These are phyloP conservation scores for Neocrepidodera transversa DNA, from an alignment of 2,888 invertebrate species.

Conservation along the genomic window DNA sequence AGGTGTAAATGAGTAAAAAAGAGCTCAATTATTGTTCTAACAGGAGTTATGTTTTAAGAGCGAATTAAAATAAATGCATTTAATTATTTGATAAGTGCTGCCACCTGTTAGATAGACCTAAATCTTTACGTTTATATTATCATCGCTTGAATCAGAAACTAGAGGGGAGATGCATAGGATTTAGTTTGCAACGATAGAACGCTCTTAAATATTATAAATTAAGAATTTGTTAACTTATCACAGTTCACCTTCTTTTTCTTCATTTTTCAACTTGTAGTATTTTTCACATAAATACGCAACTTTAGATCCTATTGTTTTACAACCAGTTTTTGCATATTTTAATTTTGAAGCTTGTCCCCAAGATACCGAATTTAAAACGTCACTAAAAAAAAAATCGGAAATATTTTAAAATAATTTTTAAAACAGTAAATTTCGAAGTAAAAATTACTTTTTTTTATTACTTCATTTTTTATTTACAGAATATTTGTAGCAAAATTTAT, in stretches of 20 bases:
- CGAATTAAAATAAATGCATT: no score
- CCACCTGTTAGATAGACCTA: no score
- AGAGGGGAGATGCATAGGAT: background rate
- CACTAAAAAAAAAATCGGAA: slow-evolving; percentile 63
- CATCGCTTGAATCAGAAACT: background rate
- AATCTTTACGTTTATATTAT: no score
- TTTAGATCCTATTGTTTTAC: slow-evolving; percentile 86
- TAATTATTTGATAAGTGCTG: no score
- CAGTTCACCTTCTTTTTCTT: slow-evolving; percentile 13
- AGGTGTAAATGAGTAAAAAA: no score
- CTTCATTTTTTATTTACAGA: background rate
- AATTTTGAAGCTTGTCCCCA: slow-evolving; percentile 77
- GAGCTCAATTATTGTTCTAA: no score
- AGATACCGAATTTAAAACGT: slow-evolving; percentile 70
- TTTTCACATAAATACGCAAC: slow-evolving; percentile 60
- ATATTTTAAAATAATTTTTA: no score
- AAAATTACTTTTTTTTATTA: no score
- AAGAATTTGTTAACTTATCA: background rate
- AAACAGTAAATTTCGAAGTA: no score
- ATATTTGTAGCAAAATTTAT: no score
- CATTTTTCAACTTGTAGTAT: slow-evolving; percentile 14
- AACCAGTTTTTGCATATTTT: slow-evolving; percentile 85
- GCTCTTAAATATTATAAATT: background rate
- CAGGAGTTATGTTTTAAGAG: no score
- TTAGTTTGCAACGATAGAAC: no score